Base-by-base conservation (phyloP, 1,140 invertebrate genomes). In the Trichonephila inaurata region DNA sequence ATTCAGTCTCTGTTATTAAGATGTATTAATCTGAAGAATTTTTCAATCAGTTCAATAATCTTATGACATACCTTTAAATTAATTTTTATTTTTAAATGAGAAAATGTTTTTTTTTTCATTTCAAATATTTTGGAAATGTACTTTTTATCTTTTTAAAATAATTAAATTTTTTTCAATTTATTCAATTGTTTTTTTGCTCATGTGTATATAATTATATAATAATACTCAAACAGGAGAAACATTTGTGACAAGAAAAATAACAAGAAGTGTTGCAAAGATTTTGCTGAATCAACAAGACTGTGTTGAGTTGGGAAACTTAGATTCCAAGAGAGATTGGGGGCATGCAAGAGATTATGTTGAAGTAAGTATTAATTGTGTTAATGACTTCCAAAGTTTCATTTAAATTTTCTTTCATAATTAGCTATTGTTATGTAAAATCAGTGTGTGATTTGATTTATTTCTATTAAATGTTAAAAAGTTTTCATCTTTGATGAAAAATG, bases 281-380 rank as follows among this genome's bases (percentile, higher is more conserved):
- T 96, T 97, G 89, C 96, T 99, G 3, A 98, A 98, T 12, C 97
- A 98, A 93, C 97, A 99, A 95, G 97, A 99, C 94, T 97, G 96
- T 92, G 96, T 99, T 85, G 98, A 99, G 96, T 96, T 99, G 60
- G 99, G 99, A 69, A 99, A 99, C 96, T 96, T 99, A 93, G 98
- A 99, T 96, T 98, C 99, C 21, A 98, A 98, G 95, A 96, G 99
- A 95, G 99, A 99, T 96, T 99, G 99, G 99, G 99, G 99, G 18
- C 99, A 99, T 96, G 99, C 99, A 0, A 98, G 97, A 96, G 99
- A 99, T 96, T 99, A 99, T 96, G 98, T 99, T 58, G 98, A 99
- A 97, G 98, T 98, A 96, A 94, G 91, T 89, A n/a, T 77, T 60
- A 40, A 16, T 77, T 77, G 18, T 4, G 21, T 58, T 28, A 60